phyloP scores from a whole-genome alignment of 1,140 invertebrate species.

The Camponotus pennsylvanicus region DNA sequence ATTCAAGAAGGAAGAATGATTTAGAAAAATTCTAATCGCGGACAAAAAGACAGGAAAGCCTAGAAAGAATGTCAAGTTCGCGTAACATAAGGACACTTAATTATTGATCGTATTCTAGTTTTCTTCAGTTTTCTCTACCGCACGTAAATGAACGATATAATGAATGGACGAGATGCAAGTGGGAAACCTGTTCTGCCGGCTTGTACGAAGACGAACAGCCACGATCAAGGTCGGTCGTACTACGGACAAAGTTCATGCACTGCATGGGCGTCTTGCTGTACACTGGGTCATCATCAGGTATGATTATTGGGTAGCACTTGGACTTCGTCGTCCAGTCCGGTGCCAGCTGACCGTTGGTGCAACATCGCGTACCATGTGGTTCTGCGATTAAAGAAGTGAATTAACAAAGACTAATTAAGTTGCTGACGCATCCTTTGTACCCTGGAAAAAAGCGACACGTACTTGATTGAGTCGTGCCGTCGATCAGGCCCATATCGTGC shows the following conservation, averaged over 20 bases:
- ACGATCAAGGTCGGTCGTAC: conserved; percentile 90
- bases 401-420: not conserved
- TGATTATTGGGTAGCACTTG: conserved; percentile 94
- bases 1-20: not conserved
- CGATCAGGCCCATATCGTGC: conserved; percentile 94
- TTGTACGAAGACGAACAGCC: conserved; percentile 87
- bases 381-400: conserved; percentile 83
- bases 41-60: not conserved
- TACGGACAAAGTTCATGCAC: conserved; percentile 95
- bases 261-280: conserved; percentile 89
- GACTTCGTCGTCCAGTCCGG: conserved; percentile 75
- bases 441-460: conserved; percentile 80
- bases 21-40: not conserved
- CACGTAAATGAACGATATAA: conserved; percentile 7
- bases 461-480: conserved; percentile 90
- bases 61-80: not conserved
- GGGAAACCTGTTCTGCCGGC: conserved; percentile 91
- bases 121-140: not conserved
- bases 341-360: conserved; percentile 89
- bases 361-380: conserved; percentile 90
- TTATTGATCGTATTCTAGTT: not conserved
- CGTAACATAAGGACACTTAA: not conserved
- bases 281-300: conserved; percentile 94
- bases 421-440: too few relatives aligned
- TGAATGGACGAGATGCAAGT: conserved; percentile 6